A percentile compares a stretch with the other conserved stretches of the same genome.
phyloP scores from a whole-genome alignment of 2,113 vertebrate genomes.

The Prionailurus viverrinus region DNA sequence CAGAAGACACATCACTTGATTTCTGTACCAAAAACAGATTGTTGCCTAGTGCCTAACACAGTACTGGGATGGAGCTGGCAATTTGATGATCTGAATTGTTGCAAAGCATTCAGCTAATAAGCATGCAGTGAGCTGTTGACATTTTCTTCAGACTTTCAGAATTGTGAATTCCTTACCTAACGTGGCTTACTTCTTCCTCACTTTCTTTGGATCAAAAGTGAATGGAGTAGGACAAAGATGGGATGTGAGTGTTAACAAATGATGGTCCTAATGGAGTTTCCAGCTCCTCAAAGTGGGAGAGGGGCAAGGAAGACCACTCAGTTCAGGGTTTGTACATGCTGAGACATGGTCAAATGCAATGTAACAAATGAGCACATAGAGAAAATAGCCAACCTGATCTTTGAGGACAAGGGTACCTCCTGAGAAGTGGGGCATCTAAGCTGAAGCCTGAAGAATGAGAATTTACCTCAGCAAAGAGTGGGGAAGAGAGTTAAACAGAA shows the following conservation, averaged over 20 bases:
- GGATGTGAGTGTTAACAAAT: not conserved
- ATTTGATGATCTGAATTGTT: not conserved
- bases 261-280: not conserved
- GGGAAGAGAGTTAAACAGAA: not conserved
- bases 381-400: not conserved
- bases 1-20: not conserved
- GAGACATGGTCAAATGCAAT: not conserved
- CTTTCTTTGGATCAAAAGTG: slow-evolving; percentile 36
- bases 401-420: not conserved
- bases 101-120: not conserved
- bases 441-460: not conserved
- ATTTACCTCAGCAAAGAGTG: not conserved
- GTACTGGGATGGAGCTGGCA: not conserved
- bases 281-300: not conserved
- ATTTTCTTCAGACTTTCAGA: not conserved
- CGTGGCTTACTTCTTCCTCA: not conserved
- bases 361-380: not conserved
- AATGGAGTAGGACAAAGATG: not conserved
- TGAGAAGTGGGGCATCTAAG: not conserved
- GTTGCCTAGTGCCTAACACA: not conserved
- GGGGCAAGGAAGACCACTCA: not conserved
- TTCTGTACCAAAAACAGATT: not conserved
- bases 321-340: not conserved
- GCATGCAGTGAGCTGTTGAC: not conserved
- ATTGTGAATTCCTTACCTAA: not conserved